Base-by-base conservation (phyloP, 1,140 invertebrate genomes). In the Diorhabda sublineata region DNA sequence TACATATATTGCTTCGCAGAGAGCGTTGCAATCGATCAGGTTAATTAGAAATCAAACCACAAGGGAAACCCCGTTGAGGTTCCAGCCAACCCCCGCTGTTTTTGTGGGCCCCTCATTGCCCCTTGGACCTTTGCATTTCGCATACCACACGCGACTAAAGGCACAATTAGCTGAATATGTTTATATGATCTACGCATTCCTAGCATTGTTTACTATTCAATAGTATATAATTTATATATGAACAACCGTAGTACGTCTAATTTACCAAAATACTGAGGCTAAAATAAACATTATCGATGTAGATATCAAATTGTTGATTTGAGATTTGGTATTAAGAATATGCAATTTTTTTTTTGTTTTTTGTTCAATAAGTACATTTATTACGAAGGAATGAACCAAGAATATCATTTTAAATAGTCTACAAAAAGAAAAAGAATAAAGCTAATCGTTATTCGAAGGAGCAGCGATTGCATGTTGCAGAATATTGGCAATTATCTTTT, bases 21-120 rank as follows among this genome's bases (percentile, higher is more conserved):
- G 45, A 67, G 58, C 66, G 60, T 66, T 71, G 72, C 72, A 73
- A 73, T 73, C 72, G 72, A 73, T 73, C 72, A 73, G 72, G 62
- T 71, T 73, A 73, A 73, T 73, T 73, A 69, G 72, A 73, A 73
- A 71, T 69, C 52, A 65, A 73, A 73, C 69, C 69, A 65, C 65
- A 69, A 66, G 63, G 62, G 63, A 47, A 66, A 62, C 69, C 72
- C 71, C 66, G 67, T 9, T 56, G 72, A 3, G 72, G 64, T 63
- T 67, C 57, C 69, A 69, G 67, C 69, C 72, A 71, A 57, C 66
- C 64, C 69, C 69, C 58, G 69, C 61, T 47, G 71, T 56, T 57
- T 64, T 59, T 57, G 61, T 67, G 47, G 68, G 68, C 61, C 68
- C 71, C 65, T 47, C 47, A 43, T 69, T 52, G 44, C 64, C 71